phyloP scores from a whole-genome alignment of 2,888 invertebrate genomes.

The Drosophila aldrichi region DNA sequence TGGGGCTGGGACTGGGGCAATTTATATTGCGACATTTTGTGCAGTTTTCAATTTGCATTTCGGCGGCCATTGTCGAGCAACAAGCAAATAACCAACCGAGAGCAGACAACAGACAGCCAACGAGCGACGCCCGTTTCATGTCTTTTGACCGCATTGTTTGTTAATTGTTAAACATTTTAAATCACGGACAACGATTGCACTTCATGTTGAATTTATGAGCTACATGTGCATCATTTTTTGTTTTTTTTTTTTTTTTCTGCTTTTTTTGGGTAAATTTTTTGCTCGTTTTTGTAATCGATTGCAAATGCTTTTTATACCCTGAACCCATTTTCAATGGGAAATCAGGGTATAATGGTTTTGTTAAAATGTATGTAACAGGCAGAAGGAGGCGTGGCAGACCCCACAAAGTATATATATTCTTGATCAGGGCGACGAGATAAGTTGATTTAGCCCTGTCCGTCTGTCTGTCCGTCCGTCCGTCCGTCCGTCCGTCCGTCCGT shows the following conservation, averaged over 20 bases:
- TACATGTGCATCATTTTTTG: conserved; percentile 9
- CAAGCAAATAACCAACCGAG: conserved; percentile 13
- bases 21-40: conserved; percentile 55
- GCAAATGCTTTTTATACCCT: conserved; percentile 12
- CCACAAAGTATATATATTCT: too few species aligned
- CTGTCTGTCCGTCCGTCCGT: too few species aligned
- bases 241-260: background rate
- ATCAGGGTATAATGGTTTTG: too few species aligned
- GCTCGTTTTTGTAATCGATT: conserved; percentile 28
- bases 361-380: too few species aligned
- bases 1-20: conserved; percentile 25
- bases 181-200: conserved; percentile 62
- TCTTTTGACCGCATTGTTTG: conserved; percentile 75
- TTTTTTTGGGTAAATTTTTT: background rate
- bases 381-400: too few species aligned
- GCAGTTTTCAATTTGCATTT: conserved; percentile 64
- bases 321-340: too few species aligned
- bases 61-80: conserved; percentile 40
- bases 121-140: conserved; percentile 70
- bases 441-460: too few species aligned
- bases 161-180: conserved; percentile 78
- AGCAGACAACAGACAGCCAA: conserved; percentile 16
- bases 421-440: too few species aligned
- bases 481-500: too few species aligned
- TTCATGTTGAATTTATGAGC: conserved; percentile 44